Evolutionary conservation across 2,888 invertebrate species (phyloP).

Genomic region (Melanargia galathea): DNA sequence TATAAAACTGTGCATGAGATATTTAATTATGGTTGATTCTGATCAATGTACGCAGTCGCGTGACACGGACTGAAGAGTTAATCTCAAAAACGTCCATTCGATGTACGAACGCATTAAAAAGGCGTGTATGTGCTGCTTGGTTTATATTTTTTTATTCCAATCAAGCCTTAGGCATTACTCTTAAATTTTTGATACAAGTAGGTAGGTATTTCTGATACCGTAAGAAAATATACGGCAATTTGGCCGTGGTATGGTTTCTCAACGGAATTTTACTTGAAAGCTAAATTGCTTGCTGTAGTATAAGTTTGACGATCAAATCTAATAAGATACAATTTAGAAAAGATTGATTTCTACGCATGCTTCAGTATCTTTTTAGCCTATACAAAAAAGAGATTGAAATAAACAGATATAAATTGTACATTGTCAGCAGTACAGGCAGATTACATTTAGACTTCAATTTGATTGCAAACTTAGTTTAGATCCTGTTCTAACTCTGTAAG

Average conservation of each 20-base stretch:
- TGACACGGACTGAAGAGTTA: conserved; percentile 66
- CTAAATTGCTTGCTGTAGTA: background rate
- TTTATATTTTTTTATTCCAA: conserved; percentile 5
- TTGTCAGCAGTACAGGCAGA: too few species aligned
- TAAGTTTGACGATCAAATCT: background rate
- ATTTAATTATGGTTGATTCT: conserved; percentile 77
- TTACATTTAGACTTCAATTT: too few species aligned
- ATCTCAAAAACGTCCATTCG: conserved; percentile 52
- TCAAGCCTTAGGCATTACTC: background rate
- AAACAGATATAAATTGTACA: background rate
- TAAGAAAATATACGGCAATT: background rate
- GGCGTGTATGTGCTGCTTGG: background rate
- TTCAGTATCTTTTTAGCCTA: background rate
- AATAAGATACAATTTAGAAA: background rate
- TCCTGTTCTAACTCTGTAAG: too few species aligned
- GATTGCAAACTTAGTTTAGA: too few species aligned
- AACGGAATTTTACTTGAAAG: background rate
- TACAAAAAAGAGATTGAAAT: background rate
- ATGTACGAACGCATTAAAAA: conserved; percentile 24
- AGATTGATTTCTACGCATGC: background rate
- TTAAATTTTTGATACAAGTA: background rate
- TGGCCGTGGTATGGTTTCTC: background rate
- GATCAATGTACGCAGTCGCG: conserved; percentile 70
- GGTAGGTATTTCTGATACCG: background rate
- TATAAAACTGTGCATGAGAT: conserved; percentile 73